Evolutionary conservation across 2,888 invertebrate species (phyloP), one percentile per base, ranked within the genome.

Genomic region (Prosopocoilus inquinatus): DNA sequence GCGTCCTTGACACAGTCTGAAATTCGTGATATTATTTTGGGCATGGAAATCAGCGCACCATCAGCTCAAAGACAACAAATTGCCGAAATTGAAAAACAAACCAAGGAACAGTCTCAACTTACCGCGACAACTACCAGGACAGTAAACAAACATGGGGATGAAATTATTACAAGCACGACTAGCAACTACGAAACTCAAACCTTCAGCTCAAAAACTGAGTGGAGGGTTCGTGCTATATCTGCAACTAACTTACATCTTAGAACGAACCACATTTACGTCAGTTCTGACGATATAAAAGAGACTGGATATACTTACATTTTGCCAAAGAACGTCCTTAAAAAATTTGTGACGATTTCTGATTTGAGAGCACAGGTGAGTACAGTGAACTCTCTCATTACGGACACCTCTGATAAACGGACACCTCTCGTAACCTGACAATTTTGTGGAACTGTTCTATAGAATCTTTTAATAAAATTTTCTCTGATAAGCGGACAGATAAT

Each of bases 11-110:
- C 99, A 0, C 99, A 99, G 74, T 98, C 97, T 0, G 99, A 99
- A 82, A 98, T 99, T 74, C 90, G 99, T 53, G 99, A 99, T 77
- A 99, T 99, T 64, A 97, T 99, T 70, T 84, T 99, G 58, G 98
- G 98, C 70, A 99, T 99, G 99, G 99, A 99, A 80, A 99, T 99
- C 64, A 96, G 96, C 9, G 99, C 99, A 1, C 99, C 99, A 0
- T 98, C 97, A 0, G 97, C 97, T 0, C 99, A 99, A 66, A 84
- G 99, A 43, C 99, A 99, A 75, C 99, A 99, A 79, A 99, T 99
- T 68, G 99, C 99, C 2, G 99, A 99, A 79, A 99, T 99, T 65
- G 99, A 99, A 79, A 99, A 99, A 75, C 99, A 99, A 81, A 98
- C 98, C 45, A 98, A 99, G 76, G 99, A 99, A 74, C 98, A 99